phyloP scores from a whole-genome alignment of 2,888 invertebrate genomes.

The Ormyrus nitidulus region DNA sequence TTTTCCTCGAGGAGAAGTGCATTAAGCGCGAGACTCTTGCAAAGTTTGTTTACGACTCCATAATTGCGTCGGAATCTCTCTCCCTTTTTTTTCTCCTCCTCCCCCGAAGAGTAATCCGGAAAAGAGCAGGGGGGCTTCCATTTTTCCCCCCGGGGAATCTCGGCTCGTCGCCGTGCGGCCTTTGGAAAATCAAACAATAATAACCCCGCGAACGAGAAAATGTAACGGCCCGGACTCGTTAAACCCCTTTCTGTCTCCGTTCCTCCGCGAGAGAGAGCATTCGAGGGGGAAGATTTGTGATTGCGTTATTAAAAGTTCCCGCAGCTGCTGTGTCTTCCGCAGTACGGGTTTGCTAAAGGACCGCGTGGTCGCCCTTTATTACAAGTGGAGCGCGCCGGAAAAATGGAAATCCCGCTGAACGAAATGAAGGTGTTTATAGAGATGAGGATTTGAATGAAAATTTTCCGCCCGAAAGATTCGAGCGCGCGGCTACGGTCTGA shows the following conservation, averaged over 20 bases:
- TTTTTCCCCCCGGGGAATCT: not conserved
- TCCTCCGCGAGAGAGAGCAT: not conserved
- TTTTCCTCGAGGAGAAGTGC: constrained; percentile 5
- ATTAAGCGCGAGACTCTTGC: constrained; percentile 6
- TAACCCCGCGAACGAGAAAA: not conserved
- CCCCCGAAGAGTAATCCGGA: not conserved
- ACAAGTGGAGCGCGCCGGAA: not conserved
- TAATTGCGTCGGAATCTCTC: constrained; percentile 19
- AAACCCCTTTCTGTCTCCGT: not conserved
- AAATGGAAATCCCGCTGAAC: no score
- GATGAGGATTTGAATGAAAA: no score
- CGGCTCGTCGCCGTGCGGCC: not conserved
- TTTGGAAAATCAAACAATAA: constrained; percentile 22
- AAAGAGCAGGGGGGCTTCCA: not conserved
- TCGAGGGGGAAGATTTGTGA: constrained; percentile 59
- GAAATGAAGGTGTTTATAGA: no score
- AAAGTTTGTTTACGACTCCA: constrained; percentile 40
- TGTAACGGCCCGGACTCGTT: not conserved
- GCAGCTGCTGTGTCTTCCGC: constrained; percentile 30
- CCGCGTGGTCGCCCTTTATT: constrained; percentile 18
- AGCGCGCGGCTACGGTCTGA: no score
- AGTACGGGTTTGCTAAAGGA: constrained; percentile 29
- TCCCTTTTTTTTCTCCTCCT: no score
- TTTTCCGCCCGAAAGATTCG: no score
- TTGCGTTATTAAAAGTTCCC: constrained; percentile 64